A percentile compares a stretch with the other conserved stretches of the same genome.
phyloP scores from a whole-genome alignment of 2,797 vertebrate genomes.

The Argentina silus region DNA sequence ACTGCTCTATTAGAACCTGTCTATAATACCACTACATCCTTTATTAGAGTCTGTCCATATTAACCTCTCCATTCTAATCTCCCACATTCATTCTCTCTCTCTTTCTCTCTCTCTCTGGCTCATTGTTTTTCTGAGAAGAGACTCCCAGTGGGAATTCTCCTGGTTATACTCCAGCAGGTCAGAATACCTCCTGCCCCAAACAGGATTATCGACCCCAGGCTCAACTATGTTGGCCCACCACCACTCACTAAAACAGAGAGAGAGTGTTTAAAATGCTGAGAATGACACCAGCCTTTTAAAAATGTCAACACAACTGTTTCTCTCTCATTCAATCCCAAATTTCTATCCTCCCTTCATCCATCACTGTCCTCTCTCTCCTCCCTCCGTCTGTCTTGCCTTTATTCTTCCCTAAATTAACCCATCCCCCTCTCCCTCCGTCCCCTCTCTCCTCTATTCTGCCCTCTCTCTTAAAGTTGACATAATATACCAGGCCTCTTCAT shows the following conservation, averaged over 20 bases:
- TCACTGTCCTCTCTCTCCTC: constrained; percentile 75
- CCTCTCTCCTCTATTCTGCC: constrained; percentile 44
- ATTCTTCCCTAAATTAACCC: constrained; percentile 55
- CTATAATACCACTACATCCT: constrained; percentile 30
- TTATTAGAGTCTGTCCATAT: too few species aligned
- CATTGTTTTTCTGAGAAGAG: constrained; percentile 7
- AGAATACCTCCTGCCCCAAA: neutral
- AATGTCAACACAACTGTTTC: constrained; percentile 50
- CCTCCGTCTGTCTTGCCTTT: constrained; percentile 62
- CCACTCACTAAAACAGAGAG: neutral
- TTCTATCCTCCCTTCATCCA: constrained; percentile 69
- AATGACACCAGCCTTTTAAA: constrained; percentile 41
- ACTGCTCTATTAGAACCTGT: constrained; percentile 41
- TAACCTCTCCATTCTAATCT: neutral
- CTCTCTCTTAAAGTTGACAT: constrained; percentile 72
- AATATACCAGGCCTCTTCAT: constrained; percentile 80
- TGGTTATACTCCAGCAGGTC: neutral
- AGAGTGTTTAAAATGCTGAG: constrained; percentile 9
- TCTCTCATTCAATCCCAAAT: constrained; percentile 52
- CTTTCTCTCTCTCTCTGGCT: too few species aligned
- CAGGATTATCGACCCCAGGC: constrained; percentile 6
- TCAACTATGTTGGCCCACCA: too few species aligned
- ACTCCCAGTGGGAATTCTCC: constrained; percentile 3
- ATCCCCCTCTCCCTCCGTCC: constrained; percentile 37
- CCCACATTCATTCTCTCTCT: neutral